These are phyloP conservation scores for Polydrusus tereticollis DNA, from an alignment of 2,888 invertebrate genomes.

Conservation along the genomic window DNA sequence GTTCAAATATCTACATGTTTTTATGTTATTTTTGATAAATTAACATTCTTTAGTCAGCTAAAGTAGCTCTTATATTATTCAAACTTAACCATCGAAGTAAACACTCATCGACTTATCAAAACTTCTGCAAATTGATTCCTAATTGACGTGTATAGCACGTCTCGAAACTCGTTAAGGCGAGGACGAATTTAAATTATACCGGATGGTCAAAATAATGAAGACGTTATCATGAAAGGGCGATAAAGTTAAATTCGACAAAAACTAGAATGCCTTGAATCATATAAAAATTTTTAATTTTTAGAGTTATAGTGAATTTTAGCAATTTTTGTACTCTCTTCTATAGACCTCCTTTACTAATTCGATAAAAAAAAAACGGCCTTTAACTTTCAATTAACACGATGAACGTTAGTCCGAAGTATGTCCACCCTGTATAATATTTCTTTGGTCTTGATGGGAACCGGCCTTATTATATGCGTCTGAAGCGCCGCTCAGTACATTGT, in stretches of 20 bases:
- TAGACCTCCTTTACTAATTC: too few relatives aligned
- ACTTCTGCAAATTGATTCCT: conserved; percentile 40
- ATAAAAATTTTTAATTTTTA: too few relatives aligned
- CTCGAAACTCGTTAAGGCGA: conserved; percentile 34
- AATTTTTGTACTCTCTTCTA: too few relatives aligned
- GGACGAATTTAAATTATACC: conserved; percentile 38
- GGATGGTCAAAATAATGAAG: background rate
- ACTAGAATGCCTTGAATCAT: too few relatives aligned
- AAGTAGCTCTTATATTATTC: conserved; percentile 21
- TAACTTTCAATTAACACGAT: too few relatives aligned
- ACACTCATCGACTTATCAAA: conserved; percentile 22
- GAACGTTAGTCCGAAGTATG: too few relatives aligned
- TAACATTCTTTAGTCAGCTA: conserved; percentile 8
- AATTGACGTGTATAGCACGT: conserved; percentile 42
- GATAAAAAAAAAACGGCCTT: too few relatives aligned
- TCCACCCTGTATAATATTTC: conserved; percentile 42
- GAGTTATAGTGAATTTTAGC: too few relatives aligned
- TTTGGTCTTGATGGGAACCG: conserved; percentile 28
- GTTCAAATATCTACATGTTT: background rate
- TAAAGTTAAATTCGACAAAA: too few relatives aligned
- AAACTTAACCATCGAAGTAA: conserved; percentile 26
- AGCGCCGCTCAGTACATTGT: conserved; percentile 52
- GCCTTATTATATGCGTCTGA: conserved; percentile 32
- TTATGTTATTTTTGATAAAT: background rate
- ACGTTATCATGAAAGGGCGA: background rate